Conservation (phyloP, 2,888 invertebrate genomes). For the Villa cingulata region DNA sequence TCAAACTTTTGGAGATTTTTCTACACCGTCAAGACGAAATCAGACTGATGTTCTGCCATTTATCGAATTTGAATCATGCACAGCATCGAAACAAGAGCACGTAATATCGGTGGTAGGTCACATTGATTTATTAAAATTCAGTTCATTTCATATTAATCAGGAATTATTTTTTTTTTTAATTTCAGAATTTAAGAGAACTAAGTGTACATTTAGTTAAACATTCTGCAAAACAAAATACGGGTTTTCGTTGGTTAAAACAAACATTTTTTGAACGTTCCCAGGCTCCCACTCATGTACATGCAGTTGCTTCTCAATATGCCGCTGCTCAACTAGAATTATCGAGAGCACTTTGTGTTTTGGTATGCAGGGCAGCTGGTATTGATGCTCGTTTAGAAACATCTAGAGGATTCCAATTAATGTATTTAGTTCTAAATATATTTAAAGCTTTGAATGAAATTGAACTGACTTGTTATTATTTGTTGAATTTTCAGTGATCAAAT, state of each 20-base stretch:
- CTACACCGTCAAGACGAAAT: constrained; percentile 29
- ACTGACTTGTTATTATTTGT: neutral
- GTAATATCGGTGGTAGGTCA: constrained; percentile 63
- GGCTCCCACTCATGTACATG: constrained; percentile 60
- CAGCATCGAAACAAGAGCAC: constrained; percentile 78
- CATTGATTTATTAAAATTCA: neutral
- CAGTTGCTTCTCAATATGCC: constrained; percentile 67
- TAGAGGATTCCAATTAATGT: constrained; percentile 70
- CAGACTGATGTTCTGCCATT: constrained; percentile 56
- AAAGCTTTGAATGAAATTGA: neutral
- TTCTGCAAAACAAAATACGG: constrained; percentile 37
- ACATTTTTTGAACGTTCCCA: constrained; percentile 39
- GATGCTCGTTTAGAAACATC: constrained; percentile 54
- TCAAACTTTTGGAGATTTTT: constrained; percentile 35
- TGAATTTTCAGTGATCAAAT: constrained; percentile 53
- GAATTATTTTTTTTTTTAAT: constrained; percentile 5
- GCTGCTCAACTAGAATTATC: constrained; percentile 70
- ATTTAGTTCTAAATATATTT: constrained; percentile 16
- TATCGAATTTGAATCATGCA: constrained; percentile 69
- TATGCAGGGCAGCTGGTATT: constrained; percentile 53
- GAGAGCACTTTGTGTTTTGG: constrained; percentile 59
- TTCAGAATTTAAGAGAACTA: constrained; percentile 67
- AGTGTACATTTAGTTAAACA: constrained; percentile 69
- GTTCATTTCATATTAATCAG: neutral
- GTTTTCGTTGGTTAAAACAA: constrained; percentile 36